phyloP scores from a whole-genome alignment of 2,113 vertebrate species.

The Suricata suricatta region DNA sequence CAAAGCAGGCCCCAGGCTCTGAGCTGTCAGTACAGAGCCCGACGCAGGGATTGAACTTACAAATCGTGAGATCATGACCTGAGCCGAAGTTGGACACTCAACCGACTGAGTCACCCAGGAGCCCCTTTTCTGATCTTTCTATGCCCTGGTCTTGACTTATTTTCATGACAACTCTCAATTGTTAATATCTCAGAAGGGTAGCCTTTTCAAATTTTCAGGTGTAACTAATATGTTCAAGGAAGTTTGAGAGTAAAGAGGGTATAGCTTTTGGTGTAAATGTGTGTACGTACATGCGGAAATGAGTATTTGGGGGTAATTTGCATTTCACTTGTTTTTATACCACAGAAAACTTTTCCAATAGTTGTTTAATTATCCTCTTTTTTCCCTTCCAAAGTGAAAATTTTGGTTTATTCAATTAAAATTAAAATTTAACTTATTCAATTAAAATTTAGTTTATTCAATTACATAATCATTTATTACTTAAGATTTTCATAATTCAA shows the following conservation, averaged over 20 bases:
- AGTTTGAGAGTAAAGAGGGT: neutral
- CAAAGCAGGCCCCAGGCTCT: no score
- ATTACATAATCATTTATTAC: neutral
- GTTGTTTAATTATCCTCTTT: neutral
- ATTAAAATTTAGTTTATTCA: neutral
- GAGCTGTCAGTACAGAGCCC: no score
- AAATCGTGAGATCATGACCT: no score
- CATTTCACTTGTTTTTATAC: neutral
- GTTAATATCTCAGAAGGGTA: neutral
- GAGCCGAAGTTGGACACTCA: no score
- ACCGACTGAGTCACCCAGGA: no score
- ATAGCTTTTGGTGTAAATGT: constrained; percentile 22
- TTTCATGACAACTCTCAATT: neutral
- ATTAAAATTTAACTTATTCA: neutral
- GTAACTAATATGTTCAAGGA: neutral
- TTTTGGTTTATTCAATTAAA: neutral
- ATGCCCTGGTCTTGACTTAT: neutral
- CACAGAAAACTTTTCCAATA: neutral
- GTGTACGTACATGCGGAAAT: neutral
- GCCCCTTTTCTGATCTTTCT: neutral
- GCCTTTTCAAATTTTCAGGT: neutral
- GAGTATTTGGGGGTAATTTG: neutral
- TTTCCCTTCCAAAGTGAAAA: neutral
- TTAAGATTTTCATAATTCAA: neutral
- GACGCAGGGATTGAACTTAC: no score